Evolutionary conservation across 2,888 invertebrate species (phyloP), one percentile per base, ranked within the genome.

Genomic region (Tenthredo notha): DNA sequence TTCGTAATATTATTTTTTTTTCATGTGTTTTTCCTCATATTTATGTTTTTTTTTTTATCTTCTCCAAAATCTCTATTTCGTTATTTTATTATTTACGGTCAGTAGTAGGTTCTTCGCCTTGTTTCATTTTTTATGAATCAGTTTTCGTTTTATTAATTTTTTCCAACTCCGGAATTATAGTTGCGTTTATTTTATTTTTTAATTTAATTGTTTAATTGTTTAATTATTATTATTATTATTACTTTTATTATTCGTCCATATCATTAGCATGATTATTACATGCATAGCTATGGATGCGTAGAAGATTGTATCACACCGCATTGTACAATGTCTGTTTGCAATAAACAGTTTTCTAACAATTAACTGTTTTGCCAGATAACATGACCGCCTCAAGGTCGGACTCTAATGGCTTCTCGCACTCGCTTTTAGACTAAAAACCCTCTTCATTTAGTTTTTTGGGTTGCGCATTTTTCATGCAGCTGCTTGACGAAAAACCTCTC

Each of bases 341-440:
- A 83, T 83, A 43, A 43, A 67, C 83, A 50, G 83, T 70, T 83
- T 67, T 83, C 50, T 90, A 89, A 90, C 87, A 72, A 86, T 88
- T 88, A 86, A 89, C 88, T 90, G 86, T 91, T 91, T 91, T 89
- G 90, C 89, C 90, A 91, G 91, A 91, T 91, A 91, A 90, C 88
- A 87, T 89, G 90, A 90, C 89, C 89, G 90, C 89, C 87, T 88
- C 90, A 91, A 91, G 89, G 87, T 91, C 89, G 89, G 90, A 88
- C 87, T 86, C 88, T 89, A 88, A 88, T 88, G 89, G 89, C 88
- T 89, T 90, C 87, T 88, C 87, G 88, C 89, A 88, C 86, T 90
- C 90, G 87, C 85, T 87, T 85, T 82, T 85, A 72, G 82, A 82
- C 33, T 85, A 72, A 43, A 43, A 70, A 58, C 37, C 72, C 70